Evolutionary conservation across 1,140 invertebrate species (phyloP).

Genomic region (Cataglyphis hispanica): DNA sequence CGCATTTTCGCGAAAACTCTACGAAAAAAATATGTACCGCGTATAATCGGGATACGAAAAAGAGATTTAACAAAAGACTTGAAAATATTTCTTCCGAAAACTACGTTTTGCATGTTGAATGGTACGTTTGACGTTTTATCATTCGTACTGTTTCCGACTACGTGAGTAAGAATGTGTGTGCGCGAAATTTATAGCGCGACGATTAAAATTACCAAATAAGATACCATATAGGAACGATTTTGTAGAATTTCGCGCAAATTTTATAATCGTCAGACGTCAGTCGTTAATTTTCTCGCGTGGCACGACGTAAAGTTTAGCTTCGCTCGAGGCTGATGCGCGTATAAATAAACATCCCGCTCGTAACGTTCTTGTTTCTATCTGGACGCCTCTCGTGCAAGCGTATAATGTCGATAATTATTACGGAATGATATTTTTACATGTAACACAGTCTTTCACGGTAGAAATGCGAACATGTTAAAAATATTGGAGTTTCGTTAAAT

Average conservation of each 20-base stretch:
- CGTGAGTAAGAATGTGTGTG: not conserved
- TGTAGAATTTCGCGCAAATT: not conserved
- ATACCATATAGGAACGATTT: not conserved
- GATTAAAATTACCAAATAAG: slow-evolving; percentile 7
- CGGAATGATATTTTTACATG: not conserved
- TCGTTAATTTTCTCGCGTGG: not conserved
- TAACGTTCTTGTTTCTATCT: slow-evolving; percentile 29
- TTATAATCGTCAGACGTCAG: slow-evolving; percentile 21
- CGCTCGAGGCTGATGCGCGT: not conserved
- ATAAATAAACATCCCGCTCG: slow-evolving; percentile 63
- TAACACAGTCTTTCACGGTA: not conserved
- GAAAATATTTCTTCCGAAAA: slow-evolving; percentile 15
- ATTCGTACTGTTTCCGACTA: not conserved
- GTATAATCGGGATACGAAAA: not conserved
- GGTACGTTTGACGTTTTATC: slow-evolving; percentile 19
- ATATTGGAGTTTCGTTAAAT: not conserved
- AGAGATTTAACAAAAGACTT: not conserved
- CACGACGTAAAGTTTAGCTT: not conserved
- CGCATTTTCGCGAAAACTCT: not conserved
- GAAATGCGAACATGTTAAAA: not conserved
- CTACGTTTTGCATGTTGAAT: slow-evolving; percentile 18
- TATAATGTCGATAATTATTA: not conserved
- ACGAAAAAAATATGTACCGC: no score
- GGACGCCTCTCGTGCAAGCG: not conserved
- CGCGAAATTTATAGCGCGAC: not conserved